phyloP scores from a whole-genome alignment of 2,113 vertebrate species.

The Neolamprologus toae region DNA sequence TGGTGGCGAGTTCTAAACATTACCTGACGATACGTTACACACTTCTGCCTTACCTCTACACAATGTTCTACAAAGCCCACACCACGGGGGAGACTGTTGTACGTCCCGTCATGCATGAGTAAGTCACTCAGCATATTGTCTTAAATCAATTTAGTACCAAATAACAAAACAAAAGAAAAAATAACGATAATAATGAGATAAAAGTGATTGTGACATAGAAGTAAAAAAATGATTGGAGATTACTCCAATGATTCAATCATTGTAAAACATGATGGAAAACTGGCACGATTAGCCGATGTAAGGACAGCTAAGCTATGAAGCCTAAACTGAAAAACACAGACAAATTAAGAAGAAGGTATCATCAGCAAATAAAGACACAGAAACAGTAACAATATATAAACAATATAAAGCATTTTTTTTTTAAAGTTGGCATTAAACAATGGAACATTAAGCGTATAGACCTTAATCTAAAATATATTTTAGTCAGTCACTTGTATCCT shows the following conservation, averaged over 20 bases:
- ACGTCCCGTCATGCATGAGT: conserved; percentile 88
- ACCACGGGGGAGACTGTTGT: conserved; percentile 80
- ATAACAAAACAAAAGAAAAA: background rate
- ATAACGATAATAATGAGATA: background rate
- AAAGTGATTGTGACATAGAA: background rate
- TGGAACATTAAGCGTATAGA: background rate
- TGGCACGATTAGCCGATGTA: background rate
- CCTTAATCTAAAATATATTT: background rate
- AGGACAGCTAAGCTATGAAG: background rate
- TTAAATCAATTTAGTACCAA: background rate
- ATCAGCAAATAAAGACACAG: background rate
- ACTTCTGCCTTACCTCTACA: conserved; percentile 92
- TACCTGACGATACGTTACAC: conserved; percentile 91
- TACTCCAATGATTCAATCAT: background rate
- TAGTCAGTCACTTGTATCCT: background rate
- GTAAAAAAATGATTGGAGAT: background rate
- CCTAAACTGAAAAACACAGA: background rate
- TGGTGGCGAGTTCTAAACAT: conserved; percentile 78
- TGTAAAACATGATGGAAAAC: background rate
- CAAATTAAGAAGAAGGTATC: background rate
- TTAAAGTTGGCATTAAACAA: background rate
- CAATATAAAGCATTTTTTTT: background rate
- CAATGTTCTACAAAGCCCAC: conserved; percentile 89
- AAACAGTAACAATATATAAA: background rate
- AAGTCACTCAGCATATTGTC: conserved; percentile 58